Evolutionary conservation across 2,888 invertebrate species (phyloP).

Genomic region (Ormyrus thymus): DNA sequence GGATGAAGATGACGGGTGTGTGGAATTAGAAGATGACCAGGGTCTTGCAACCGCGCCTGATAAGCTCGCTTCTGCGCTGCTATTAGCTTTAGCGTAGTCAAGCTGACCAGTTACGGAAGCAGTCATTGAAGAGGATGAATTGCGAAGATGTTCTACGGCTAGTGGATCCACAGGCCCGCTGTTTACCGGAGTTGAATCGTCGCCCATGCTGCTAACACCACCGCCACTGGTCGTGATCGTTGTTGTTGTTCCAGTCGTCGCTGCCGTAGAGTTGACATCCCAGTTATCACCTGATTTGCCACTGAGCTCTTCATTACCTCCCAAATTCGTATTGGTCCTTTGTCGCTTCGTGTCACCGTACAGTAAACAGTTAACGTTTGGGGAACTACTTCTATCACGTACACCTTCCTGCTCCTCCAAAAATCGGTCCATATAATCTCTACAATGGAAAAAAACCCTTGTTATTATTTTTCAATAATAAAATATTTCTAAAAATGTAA

Average conservation of each 20-base stretch:
- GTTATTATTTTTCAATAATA: background rate
- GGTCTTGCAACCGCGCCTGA: background rate
- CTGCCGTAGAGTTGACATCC: constrained; percentile 44
- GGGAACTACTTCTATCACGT: constrained; percentile 84
- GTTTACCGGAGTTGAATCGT: constrained; percentile 50
- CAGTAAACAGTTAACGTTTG: constrained; percentile 78
- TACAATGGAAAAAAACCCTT: constrained; percentile 60
- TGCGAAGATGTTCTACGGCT: constrained; percentile 47
- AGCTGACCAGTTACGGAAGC: constrained; percentile 25
- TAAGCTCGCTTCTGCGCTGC: constrained; percentile 17
- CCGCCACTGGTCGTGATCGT: background rate
- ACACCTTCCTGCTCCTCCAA: constrained; percentile 88
- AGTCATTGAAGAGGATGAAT: constrained; percentile 38
- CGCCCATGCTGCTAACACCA: background rate
- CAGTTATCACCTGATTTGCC: constrained; percentile 46
- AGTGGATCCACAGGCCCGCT: constrained; percentile 44
- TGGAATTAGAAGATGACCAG: constrained; percentile 25
- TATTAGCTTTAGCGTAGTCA: constrained; percentile 38
- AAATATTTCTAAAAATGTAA: background rate
- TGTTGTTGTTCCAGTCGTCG: constrained; percentile 18
- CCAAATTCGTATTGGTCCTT: constrained; percentile 60
- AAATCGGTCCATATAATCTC: constrained; percentile 95
- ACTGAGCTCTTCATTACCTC: constrained; percentile 45
- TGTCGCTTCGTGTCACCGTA: constrained; percentile 72
- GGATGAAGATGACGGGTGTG: constrained; percentile 35